Evolutionary conservation across 1,140 invertebrate genomes (phyloP), one percentile per base, ranked within the genome.

Genomic region (Carcinoscorpius rotundicauda): DNA sequence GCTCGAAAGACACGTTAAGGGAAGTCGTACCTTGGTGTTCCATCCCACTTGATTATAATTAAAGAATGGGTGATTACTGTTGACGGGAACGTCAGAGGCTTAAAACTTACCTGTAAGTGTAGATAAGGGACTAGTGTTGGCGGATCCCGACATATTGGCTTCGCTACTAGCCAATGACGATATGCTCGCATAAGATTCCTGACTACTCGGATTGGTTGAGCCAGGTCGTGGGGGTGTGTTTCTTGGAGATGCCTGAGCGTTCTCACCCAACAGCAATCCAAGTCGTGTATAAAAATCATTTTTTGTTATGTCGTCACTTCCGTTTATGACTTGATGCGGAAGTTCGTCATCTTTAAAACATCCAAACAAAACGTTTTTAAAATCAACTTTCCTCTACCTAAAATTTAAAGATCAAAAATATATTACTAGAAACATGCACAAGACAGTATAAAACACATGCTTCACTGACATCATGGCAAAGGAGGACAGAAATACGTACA

Each of bases 271-370:
- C 10, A 94, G 78, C 5, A 94, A 77, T 4, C 91, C 91, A 50
- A 95, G 78, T 2, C 91, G 81, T 80, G 89, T 89, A 76, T 93
- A 91, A 51, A 95, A 81, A 75, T 93, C 91, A 73, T 84, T 85
- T 49, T 81, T 79, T 58, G 49, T 60, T 60, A 64, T 9, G 66
- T 60, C 57, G 59, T 68, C 9, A 55, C 9, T 49, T 11, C 11
- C 5, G 55, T 4, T 52, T 48, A 10, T 48, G 52, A 4, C 9
- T 62, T 62, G 6, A 5, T 10, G 10, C 9, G 6, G 49, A 11
- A 49, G 10, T 6, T 53, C 9, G n/a, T 6, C 49, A 53, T 3
- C 10, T n/a, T 5, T 10, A 52, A 63, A 6, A 49, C 10, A 50
- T 57, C 5, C 5, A 58, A 57, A 58, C 6, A n/a, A 60, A 6